These are phyloP conservation scores for Coelinius sp. DNA, from an alignment of 2,888 invertebrate species.

Conservation along the genomic window DNA sequence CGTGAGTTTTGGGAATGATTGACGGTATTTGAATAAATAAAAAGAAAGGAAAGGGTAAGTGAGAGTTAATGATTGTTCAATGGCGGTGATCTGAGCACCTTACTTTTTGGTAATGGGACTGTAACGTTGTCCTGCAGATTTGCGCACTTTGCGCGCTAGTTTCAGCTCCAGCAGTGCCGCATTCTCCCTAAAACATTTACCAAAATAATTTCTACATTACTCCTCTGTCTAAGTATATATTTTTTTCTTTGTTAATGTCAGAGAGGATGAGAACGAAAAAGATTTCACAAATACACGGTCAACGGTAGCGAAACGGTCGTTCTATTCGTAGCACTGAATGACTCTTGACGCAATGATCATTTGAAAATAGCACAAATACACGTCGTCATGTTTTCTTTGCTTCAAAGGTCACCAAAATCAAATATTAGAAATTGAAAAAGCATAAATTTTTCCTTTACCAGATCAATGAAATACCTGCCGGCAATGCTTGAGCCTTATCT, in stretches of 20 bases:
- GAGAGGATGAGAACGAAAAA: background rate
- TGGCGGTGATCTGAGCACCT: conserved; percentile 54
- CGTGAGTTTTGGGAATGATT: background rate
- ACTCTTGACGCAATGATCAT: conserved; percentile 53
- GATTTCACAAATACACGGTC: conserved; percentile 7
- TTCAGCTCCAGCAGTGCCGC: conserved; percentile 64
- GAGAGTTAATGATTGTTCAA: conserved; percentile 38
- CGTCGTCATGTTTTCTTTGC: background rate
- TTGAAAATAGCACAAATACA: conserved; percentile 57
- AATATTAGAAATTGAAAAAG: background rate
- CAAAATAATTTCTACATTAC: background rate
- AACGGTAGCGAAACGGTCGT: conserved; percentile 16
- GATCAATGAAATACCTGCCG: background rate
- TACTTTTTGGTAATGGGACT: conserved; percentile 63
- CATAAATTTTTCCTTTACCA: background rate
- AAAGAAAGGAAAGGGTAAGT: background rate
- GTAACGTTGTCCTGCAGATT: conserved; percentile 54
- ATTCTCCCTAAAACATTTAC: conserved; percentile 61
- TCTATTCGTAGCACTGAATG: conserved; percentile 33
- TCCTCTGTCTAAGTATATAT: background rate
- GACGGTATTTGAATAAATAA: background rate
- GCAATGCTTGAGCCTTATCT: background rate
- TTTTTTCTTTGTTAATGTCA: background rate
- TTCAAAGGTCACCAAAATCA: conserved; percentile 2
- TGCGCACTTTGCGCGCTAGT: conserved; percentile 63